Evolutionary conservation across 2,113 vertebrate genomes (phyloP), one percentile per base, ranked within the genome.

Genomic region (Empidonax traillii): DNA sequence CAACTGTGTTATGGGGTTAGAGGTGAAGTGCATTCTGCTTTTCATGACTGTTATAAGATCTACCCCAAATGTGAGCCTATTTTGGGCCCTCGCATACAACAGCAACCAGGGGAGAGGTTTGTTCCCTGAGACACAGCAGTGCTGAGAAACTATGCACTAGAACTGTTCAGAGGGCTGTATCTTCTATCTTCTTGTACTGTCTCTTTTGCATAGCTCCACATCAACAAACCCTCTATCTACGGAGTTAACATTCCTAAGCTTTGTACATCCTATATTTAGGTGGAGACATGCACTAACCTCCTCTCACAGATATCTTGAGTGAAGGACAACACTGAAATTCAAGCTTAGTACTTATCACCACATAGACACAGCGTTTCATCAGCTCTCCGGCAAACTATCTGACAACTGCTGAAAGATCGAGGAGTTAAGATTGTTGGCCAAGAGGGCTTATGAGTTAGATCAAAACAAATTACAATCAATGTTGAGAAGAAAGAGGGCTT

Each of bases 391-490:
- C 27, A 86, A 78, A 49, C 23, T 92, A 67, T 47, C 52, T 81
- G 79, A 80, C 63, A 92, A 55, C 44, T 65, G 20, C 20, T 74
- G 52, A 78, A 92, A 87, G 65, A 90, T 43, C 3, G 3, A 84
- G 72, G 53, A 93, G 27, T 90, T 43, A 71, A 47, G 76, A 67
- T 5, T 55, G 65, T 65, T 87, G 79, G 51, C 47, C 52, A 30
- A 83, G 90, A 90, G 75, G 68, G 12, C 52, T 92, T 71, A 58
- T 11, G 35, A 58, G 47, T 74, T 86, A 90, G 79, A 96, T 86
- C 65, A 89, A 94, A 93, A 81, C 47, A 84, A 85, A 81, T 78
- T 77, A n/a, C 59, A 87, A 53, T 91, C 88, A 72, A 86, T 90
- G 68, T 35, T 86, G 47, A 87, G 86, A 88, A 93, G 72, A 67